phyloP scores from a whole-genome alignment of 2,797 vertebrate species.

The Ptychadena robeensis region DNA sequence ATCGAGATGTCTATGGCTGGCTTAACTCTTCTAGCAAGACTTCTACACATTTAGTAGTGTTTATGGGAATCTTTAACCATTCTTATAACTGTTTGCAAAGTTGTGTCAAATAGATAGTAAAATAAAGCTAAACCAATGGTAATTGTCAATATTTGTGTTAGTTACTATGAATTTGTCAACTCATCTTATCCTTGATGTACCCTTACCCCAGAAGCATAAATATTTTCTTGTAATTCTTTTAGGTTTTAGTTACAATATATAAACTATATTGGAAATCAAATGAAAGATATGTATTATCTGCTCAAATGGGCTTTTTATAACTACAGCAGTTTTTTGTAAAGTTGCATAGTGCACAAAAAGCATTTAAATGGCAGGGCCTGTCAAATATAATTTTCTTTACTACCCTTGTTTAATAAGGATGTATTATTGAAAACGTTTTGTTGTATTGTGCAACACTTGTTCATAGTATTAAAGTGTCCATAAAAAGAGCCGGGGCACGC shows the following conservation, averaged over 20 bases:
- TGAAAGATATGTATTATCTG: background rate
- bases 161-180: background rate
- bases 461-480: background rate
- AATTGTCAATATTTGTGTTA: background rate
- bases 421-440: background rate
- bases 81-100: no score
- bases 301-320: background rate
- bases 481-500: background rate
- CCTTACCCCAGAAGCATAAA: slow-evolving; percentile 7
- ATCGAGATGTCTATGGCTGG: no score
- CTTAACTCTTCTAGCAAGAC: no score
- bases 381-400: background rate
- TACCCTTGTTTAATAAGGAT: background rate
- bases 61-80: background rate
- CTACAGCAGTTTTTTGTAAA: background rate
- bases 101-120: background rate
- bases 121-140: background rate
- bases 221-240: background rate
- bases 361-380: background rate
- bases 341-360: background rate
- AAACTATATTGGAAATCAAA: background rate
- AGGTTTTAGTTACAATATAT: slow-evolving; percentile 2
- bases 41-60: no score
- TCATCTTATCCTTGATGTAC: background rate
- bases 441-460: background rate